A percentile compares a stretch with the other conserved stretches of the same genome.
phyloP scores from a whole-genome alignment of 2,888 invertebrate species.

The Loripinus fragilis region DNA sequence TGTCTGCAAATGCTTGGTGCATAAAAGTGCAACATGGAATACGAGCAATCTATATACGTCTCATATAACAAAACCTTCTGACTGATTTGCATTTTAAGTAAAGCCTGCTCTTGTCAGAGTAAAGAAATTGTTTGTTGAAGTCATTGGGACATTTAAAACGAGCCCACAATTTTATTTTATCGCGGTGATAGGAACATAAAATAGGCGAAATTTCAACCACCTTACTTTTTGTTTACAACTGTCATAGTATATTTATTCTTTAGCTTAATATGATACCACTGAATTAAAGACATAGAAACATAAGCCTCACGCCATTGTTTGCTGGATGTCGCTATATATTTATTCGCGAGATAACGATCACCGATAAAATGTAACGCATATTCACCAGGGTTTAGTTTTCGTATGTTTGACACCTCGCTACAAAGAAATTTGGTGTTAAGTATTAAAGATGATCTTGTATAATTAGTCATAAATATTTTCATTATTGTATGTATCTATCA shows the following conservation, averaged over 20 bases:
- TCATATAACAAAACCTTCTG: no score
- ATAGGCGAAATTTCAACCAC: constrained; percentile 4
- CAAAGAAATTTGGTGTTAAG: constrained; percentile 18
- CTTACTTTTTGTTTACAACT: constrained; percentile 9
- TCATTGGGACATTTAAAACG: neutral
- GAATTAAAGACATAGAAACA: constrained; percentile 18
- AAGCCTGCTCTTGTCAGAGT: no score
- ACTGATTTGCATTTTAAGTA: no score
- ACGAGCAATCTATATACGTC: no score
- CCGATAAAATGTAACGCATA: constrained; percentile 10
- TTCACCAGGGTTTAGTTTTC: constrained; percentile 14
- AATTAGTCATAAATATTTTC: constrained; percentile 16
- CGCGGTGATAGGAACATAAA: constrained; percentile 2
- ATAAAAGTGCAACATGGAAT: no score
- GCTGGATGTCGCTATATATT: constrained; percentile 12
- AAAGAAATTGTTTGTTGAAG: no score
- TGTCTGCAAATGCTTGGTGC: no score
- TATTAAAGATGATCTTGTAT: constrained; percentile 16
- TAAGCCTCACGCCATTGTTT: neutral
- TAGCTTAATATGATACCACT: neutral
- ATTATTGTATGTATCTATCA: constrained; percentile 13
- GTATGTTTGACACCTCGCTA: constrained; percentile 11
- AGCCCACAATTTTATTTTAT: neutral
- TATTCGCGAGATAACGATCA: constrained; percentile 14
- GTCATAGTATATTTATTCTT: constrained; percentile 8